A percentile compares a stretch with the other conserved stretches of the same genome.
These are phyloP conservation scores for Axea sp. DNA, from an alignment of 2,888 invertebrate genomes.

Conservation along the genomic window DNA sequence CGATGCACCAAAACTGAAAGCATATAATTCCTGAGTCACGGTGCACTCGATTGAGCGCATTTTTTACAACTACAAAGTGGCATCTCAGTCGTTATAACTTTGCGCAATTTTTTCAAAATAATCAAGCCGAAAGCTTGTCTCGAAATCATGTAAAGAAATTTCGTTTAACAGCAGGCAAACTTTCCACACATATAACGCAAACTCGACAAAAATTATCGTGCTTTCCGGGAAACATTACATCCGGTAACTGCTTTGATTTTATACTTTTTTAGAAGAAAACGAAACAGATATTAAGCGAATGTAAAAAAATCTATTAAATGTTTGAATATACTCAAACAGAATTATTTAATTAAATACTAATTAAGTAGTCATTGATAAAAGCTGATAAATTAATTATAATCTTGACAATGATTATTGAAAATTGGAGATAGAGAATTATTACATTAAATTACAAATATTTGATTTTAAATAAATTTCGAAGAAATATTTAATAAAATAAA, in stretches of 20 bases:
- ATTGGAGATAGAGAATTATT: too few species aligned
- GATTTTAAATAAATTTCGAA: too few species aligned
- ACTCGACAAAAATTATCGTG: conserved; percentile 31
- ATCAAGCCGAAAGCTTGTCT: background rate
- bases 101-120: conserved; percentile 1
- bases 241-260: conserved; percentile 24
- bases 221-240: conserved; percentile 31
- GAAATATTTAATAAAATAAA: too few species aligned
- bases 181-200: conserved; percentile 15
- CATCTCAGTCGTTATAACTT: background rate
- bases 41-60: conserved; percentile 12
- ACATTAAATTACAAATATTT: too few species aligned
- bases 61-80: conserved; percentile 1
- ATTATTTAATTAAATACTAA: too few species aligned
- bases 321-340: background rate
- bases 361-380: too few species aligned
- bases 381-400: too few species aligned
- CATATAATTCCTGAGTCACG: conserved; percentile 31
- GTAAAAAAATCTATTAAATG: too few species aligned
- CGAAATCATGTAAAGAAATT: conserved; percentile 18
- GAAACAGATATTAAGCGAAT: too few species aligned
- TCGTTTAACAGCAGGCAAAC: conserved; percentile 14
- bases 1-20: conserved; percentile 22
- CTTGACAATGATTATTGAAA: too few species aligned
- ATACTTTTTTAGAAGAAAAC: conserved; percentile 2